phyloP scores from a whole-genome alignment of 2,113 vertebrate species.

The Caloenas nicobarica region DNA sequence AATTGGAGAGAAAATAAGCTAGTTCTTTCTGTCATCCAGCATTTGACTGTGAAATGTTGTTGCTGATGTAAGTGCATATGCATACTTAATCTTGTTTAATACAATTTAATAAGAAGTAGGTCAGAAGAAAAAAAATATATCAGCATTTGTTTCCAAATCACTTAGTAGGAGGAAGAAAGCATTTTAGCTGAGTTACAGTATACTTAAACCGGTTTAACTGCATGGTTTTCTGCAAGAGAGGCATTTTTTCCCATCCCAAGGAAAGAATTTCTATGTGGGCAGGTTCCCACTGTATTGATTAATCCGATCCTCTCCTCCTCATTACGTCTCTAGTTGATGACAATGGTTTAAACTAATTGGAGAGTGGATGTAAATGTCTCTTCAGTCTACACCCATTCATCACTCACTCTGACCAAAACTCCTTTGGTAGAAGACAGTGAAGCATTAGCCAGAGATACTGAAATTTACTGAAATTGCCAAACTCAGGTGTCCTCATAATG shows the following conservation, averaged over 20 bases:
- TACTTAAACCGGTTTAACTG: constrained; percentile 3
- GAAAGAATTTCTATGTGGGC: neutral
- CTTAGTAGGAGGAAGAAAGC: neutral
- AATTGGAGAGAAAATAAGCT: constrained; percentile 44
- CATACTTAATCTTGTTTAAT: constrained; percentile 53
- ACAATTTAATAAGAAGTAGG: constrained; percentile 56
- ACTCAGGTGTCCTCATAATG: neutral
- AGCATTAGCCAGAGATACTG: neutral
- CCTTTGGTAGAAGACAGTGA: neutral
- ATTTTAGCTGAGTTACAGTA: constrained; percentile 1
- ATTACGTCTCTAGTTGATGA: neutral
- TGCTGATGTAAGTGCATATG: constrained; percentile 31
- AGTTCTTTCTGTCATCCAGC: constrained; percentile 35
- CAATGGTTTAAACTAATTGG: neutral
- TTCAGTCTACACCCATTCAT: neutral
- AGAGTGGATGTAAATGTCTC: neutral
- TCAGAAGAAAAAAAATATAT: neutral
- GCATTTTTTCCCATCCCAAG: neutral
- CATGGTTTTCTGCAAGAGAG: neutral
- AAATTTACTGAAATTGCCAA: neutral
- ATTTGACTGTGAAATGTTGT: constrained; percentile 37
- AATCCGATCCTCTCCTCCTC: neutral
- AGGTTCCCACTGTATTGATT: neutral
- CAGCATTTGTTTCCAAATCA: constrained; percentile 19
- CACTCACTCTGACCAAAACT: neutral